Evolutionary conservation across 2,797 vertebrate genomes (phyloP).

Genomic region (Mycteria americana): DNA sequence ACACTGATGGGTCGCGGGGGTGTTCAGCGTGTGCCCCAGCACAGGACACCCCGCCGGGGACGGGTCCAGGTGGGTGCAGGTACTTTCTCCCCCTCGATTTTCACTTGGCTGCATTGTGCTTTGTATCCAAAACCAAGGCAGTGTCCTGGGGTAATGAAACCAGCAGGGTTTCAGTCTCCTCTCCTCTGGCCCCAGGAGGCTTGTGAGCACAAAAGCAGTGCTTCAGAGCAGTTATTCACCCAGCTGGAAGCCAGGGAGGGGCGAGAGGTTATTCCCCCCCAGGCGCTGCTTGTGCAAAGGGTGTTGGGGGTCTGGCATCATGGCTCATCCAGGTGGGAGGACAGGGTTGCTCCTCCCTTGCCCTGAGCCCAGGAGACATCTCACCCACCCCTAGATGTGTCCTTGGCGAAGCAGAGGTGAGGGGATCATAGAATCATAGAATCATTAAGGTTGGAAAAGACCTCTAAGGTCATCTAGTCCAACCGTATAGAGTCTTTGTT

Average conservation of each 20-base stretch:
- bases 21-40: neutral
- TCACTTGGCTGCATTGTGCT: neutral
- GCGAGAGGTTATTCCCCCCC: neutral
- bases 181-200: neutral
- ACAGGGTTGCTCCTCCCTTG: neutral
- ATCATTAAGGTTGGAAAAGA: too few relatives aligned
- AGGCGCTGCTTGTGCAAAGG: neutral
- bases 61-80: neutral
- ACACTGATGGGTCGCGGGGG: accelerated
- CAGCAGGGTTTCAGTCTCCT: neutral
- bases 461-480: too few relatives aligned
- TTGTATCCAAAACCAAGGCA: neutral
- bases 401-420: neutral
- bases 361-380: neutral
- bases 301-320: neutral
- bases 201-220: neutral
- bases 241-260: neutral
- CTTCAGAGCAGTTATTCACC: neutral
- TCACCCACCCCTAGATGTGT: neutral
- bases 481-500: neutral
- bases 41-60: neutral
- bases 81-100: neutral
- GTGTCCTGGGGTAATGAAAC: neutral
- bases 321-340: neutral
- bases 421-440: too few relatives aligned